Evolutionary conservation across 1,140 invertebrate species (phyloP), one percentile per base, ranked within the genome.

Genomic region (Pteromalus puparum): DNA sequence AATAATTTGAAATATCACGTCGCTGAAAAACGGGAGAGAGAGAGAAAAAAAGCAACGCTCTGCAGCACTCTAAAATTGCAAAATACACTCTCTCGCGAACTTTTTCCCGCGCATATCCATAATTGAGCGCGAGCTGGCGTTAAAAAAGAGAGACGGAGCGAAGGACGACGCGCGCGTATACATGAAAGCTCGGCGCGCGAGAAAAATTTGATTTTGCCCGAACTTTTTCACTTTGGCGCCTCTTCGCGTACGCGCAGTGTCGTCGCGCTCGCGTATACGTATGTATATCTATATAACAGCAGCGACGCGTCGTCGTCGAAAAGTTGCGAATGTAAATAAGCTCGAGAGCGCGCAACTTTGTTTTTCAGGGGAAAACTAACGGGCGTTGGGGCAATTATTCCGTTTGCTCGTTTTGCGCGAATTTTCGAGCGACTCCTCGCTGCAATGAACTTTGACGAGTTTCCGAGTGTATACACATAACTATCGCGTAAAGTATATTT

Each of bases 321-420:
- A 80, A 70, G 67, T 80, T 80, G 38, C 67, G 5, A 61, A 81
- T 81, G 38, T 74, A 74, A 81, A 81, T 81, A 61, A 81, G 80
- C n/a, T 12, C 4, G 70, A 73, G n/a, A 53, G 70, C 24, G 28
- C 24, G 28, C 6, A 76, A 48, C n/a, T 48, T 42, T 42, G 24
- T 21, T 46, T 24, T 61, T 48, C 46, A 18, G 24, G 13, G 24
- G 13, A 26, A 18, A 21, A 18, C 24, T 61, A 34, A 21, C 46
- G 24, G 5, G 46, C 26, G 76, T 67, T 12, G 46, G 10, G 21
- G 61, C 77, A 80, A 80, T 67, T 80, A 80, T 70, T 70, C 70
- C 67, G 78, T 68, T 68, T 34, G 42, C n/a, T 2, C 9, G 38
- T 53, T 61, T 70, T n/a, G 67, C 7, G n/a, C 12, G 24, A 68